These are phyloP conservation scores for Dicentrarchus labrax DNA, from an alignment of 2,113 vertebrate species.

Conservation along the genomic window DNA sequence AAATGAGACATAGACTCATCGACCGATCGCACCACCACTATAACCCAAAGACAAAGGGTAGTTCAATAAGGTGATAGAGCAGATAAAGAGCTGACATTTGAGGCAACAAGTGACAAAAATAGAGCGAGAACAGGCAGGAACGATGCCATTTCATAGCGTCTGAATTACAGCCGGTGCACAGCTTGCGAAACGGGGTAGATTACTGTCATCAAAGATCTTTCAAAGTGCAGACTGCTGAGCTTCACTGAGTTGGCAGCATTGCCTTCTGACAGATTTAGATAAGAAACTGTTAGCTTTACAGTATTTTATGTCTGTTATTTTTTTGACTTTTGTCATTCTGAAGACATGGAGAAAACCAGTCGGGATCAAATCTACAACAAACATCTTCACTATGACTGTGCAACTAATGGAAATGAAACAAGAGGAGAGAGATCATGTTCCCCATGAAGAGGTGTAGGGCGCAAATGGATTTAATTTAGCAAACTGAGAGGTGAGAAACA, in stretches of 20 bases:
- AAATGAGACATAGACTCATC: conserved; percentile 46
- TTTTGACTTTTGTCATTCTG: conserved; percentile 31
- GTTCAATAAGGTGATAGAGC: conserved; percentile 55
- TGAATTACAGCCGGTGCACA: conserved; percentile 32
- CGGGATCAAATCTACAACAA: conserved; percentile 5
- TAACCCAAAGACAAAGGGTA: conserved; percentile 57
- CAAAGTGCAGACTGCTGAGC: conserved; percentile 55
- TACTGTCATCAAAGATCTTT: conserved; percentile 58
- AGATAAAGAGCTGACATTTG: conserved; percentile 63
- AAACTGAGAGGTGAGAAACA: conserved; percentile 5
- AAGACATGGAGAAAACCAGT: background rate
- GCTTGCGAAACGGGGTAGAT: conserved; percentile 46
- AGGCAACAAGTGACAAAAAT: conserved; percentile 59
- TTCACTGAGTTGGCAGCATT: conserved; percentile 45
- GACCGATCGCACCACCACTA: conserved; percentile 23
- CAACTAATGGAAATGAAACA: conserved; percentile 12
- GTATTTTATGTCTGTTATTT: conserved; percentile 34
- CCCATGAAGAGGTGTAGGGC: background rate
- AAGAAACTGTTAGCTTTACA: conserved; percentile 55
- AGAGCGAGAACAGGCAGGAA: conserved; percentile 5
- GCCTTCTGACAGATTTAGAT: conserved; percentile 60
- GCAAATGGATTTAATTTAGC: conserved; percentile 15
- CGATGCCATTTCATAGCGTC: conserved; percentile 12
- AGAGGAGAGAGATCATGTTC: background rate
- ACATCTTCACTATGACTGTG: background rate